phyloP scores from a whole-genome alignment of 2,888 invertebrate species.

The Eulithis prunata region DNA sequence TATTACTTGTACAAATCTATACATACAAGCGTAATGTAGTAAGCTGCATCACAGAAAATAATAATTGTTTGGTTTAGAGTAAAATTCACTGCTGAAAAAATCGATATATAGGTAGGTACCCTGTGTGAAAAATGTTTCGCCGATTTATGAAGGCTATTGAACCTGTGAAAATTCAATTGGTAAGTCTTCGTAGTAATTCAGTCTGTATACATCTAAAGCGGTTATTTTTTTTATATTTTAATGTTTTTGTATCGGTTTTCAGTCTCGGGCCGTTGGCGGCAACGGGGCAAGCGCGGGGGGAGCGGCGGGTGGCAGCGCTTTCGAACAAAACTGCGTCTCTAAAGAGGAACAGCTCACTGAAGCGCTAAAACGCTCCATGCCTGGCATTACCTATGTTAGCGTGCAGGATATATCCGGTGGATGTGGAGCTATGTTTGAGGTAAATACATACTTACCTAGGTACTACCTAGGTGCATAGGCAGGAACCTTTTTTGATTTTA shows the following conservation, averaged over 20 bases:
- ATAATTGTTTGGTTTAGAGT: not conserved
- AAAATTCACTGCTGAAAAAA: not conserved
- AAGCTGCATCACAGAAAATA: not conserved
- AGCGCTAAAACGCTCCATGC: slow-evolving; percentile 76
- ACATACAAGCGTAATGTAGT: not conserved
- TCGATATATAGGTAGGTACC: not conserved
- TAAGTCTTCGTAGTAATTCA: slow-evolving; percentile 42
- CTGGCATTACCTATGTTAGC: slow-evolving; percentile 86
- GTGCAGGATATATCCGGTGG: slow-evolving; percentile 91
- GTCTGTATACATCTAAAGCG: not conserved
- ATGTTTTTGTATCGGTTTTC: not conserved
- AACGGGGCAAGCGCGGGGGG: slow-evolving; percentile 36
- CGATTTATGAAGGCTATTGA: slow-evolving; percentile 63
- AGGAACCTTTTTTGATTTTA: too few relatives aligned
- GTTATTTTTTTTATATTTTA: not conserved
- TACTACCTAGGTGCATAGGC: too few relatives aligned
- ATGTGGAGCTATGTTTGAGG: slow-evolving; percentile 93
- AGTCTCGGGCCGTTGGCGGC: slow-evolving; percentile 57
- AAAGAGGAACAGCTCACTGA: slow-evolving; percentile 71
- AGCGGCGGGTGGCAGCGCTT: slow-evolving; percentile 50
- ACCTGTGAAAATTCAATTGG: slow-evolving; percentile 65
- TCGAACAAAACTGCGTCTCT: slow-evolving; percentile 63
- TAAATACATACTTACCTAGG: slow-evolving; percentile 44
- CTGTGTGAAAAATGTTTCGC: slow-evolving; percentile 64
- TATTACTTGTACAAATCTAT: not conserved